Evolutionary conservation across 2,888 invertebrate species (phyloP).

Genomic region (Criorhina ranunculi): DNA sequence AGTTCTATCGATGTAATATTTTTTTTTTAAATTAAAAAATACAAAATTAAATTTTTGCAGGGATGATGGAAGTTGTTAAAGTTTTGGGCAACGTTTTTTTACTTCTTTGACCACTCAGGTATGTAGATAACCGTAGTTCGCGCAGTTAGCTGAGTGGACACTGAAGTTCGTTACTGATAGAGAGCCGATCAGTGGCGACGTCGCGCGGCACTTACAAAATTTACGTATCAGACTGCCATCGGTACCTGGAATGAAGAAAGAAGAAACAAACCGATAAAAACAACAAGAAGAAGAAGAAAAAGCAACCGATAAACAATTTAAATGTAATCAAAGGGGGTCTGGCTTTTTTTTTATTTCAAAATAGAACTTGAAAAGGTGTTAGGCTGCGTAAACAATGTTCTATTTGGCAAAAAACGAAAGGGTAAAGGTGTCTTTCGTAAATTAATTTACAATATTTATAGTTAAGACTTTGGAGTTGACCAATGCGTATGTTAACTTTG

Average conservation of each 20-base stretch:
- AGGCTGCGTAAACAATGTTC: neutral
- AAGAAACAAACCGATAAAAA: slow-evolving; percentile 30
- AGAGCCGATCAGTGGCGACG: slow-evolving; percentile 7
- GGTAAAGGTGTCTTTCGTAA: neutral
- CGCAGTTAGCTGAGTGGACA: slow-evolving; percentile 47
- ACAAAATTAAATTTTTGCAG: neutral
- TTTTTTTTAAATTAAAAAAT: neutral
- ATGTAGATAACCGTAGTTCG: slow-evolving; percentile 46
- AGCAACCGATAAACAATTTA: slow-evolving; percentile 20
- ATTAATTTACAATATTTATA: neutral
- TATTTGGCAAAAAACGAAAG: neutral
- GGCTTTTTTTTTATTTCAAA: slow-evolving; percentile 18
- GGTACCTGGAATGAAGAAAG: slow-evolving; percentile 48
- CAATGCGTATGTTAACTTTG: neutral
- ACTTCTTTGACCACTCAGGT: no score
- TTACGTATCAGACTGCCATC: slow-evolving; percentile 34
- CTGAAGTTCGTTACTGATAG: slow-evolving; percentile 30
- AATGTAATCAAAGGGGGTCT: slow-evolving; percentile 39
- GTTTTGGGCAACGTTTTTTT: neutral
- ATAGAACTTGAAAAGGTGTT: slow-evolving; percentile 5
- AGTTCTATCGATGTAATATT: neutral
- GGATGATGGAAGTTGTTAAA: neutral
- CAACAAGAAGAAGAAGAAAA: slow-evolving; percentile 2
- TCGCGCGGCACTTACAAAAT: neutral
- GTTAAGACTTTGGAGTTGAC: neutral